Evolutionary conservation across 1,140 invertebrate species (phyloP), one percentile per base, ranked within the genome.

Genomic region (Ostrea denselamellosa): DNA sequence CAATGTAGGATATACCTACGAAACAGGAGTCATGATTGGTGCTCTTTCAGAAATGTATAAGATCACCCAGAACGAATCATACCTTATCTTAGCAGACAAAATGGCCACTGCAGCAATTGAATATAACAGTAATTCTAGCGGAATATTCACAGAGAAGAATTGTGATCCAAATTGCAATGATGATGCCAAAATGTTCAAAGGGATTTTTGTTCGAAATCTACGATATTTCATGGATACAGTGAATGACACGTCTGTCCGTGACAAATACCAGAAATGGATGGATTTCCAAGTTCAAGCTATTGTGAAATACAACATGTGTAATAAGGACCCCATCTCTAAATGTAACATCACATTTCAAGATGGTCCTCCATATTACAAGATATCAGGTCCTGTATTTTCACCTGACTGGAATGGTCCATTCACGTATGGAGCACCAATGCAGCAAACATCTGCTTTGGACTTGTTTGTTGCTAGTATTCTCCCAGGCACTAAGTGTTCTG

Each of bases 341-440:
- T 92, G 91, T 71, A 90, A 91, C 8, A 90, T 92, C 34, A 86
- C 87, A 51, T 92, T 89, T 62, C 68, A 89, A 86, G 91, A 92
- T 52, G 91, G 91, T 12, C 91, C 90, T 8, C 89, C 91, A 17
- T 92, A 89, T 87, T 91, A 85, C 25, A 91, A 90, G 58, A 65
- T 83, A 22, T 87, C 90, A 17, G 91, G 90, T 22, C 91, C 91
- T n/a, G 89, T 92, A 0, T 92, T 92, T 88, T 88, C 88, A 2
- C 88, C 89, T 10, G 68, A 90, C 34, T 92, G 91, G 91, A 86
- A 85, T 56, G 91, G 91, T 4, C 91, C 91, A 8, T 91, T 92
- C 34, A 87, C 87, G 8, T 85, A 85, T 62, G 90, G 89, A 0
- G 90, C 91, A 3, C 91, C 91, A 22, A 89, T 89, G 88, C 91